Conservation (phyloP, 2,113 vertebrate species). For the Atlantisia rogersi region DNA sequence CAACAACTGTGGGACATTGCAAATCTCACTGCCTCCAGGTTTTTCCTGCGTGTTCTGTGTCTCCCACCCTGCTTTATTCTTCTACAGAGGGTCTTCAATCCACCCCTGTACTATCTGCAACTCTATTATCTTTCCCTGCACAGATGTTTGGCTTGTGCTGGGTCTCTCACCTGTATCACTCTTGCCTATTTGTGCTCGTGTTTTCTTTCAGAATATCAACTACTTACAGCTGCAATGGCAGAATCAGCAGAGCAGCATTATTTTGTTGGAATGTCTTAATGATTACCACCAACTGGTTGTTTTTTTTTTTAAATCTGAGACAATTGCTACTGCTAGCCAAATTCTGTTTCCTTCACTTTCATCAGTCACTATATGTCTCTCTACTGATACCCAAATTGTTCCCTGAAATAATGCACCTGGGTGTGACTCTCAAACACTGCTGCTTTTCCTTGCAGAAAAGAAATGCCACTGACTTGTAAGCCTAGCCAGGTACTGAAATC, state of each 20-base stretch:
- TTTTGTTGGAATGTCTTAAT: not conserved
- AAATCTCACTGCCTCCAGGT: not conserved
- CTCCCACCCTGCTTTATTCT: not conserved
- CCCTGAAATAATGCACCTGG: accelerated
- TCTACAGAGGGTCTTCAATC: not conserved
- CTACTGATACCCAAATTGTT: not conserved
- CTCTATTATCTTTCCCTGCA: not conserved
- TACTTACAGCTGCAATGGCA: not conserved
- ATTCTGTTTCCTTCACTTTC: not conserved
- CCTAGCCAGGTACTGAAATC: not conserved
- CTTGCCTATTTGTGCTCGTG: not conserved
- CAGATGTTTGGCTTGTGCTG: not conserved
- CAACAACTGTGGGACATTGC: not conserved
- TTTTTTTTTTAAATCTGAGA: not conserved
- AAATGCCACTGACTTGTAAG: not conserved
- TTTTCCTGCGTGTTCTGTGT: not conserved
- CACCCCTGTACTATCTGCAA: not conserved
- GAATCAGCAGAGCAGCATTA: not conserved
- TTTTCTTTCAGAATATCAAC: not conserved
- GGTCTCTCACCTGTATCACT: not conserved
- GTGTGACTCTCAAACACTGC: not conserved
- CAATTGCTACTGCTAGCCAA: not conserved
- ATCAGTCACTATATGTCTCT: not conserved
- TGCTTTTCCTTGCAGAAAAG: not conserved
- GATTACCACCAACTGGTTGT: not conserved